phyloP scores from a whole-genome alignment of 2,888 invertebrate species.

The Campoplex capitator region DNA sequence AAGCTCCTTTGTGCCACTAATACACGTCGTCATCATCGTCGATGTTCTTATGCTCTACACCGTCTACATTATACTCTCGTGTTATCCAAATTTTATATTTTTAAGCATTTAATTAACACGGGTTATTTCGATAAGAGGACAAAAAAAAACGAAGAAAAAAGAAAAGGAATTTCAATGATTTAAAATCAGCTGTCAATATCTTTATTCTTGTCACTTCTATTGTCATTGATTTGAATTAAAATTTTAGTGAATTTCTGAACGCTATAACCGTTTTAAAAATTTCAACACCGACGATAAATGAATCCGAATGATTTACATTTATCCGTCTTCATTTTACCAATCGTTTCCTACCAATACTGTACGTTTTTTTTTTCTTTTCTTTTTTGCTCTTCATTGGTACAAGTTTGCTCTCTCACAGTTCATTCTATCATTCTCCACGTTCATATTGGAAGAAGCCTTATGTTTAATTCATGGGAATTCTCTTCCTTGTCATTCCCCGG shows the following conservation, averaged over 20 bases:
- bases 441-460: conserved; percentile 70
- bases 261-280: too few relatives aligned
- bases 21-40: conserved; percentile 39
- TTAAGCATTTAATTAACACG: conserved; percentile 42
- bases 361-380: neutral
- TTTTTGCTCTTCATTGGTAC: neutral
- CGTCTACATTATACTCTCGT: neutral
- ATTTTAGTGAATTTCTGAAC: too few relatives aligned
- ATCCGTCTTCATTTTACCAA: neutral
- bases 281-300: too few relatives aligned
- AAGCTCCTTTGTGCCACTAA: conserved; percentile 54
- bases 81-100: conserved; percentile 30
- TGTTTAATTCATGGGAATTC: conserved; percentile 75
- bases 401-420: conserved; percentile 3
- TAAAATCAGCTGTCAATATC: too few relatives aligned
- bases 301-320: neutral
- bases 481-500: conserved; percentile 67
- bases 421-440: conserved; percentile 54
- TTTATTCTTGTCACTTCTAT: too few relatives aligned
- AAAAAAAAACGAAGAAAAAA: too few relatives aligned
- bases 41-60: neutral
- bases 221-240: too few relatives aligned
- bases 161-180: too few relatives aligned
- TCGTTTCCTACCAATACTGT: neutral
- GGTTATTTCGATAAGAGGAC: neutral